phyloP scores from a whole-genome alignment of 1,140 invertebrate species.

The Zeugodacus cucurbitae region DNA sequence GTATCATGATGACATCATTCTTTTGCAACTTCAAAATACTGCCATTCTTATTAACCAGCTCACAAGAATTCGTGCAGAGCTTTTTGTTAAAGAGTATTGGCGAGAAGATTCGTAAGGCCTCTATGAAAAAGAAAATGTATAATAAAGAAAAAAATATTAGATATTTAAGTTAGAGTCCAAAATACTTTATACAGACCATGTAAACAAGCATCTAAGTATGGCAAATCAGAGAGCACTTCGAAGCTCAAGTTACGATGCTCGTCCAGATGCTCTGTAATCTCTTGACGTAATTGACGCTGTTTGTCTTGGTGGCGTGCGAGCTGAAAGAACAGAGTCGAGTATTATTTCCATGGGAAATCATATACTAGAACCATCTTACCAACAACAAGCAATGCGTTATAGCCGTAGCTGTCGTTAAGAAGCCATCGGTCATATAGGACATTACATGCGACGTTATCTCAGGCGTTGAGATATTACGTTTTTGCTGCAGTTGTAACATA shows the following conservation, averaged over 20 bases:
- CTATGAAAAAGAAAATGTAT: constrained; percentile 42
- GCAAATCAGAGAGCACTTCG: constrained; percentile 52
- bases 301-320: constrained; percentile 47
- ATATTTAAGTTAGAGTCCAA: neutral
- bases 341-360: too few relatives aligned
- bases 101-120: constrained; percentile 52
- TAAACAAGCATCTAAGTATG: constrained; percentile 58
- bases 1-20: constrained; percentile 69
- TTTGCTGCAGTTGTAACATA: constrained; percentile 60
- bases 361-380: constrained; percentile 16
- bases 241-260: constrained; percentile 47
- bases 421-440: constrained; percentile 60
- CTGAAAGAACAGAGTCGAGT: neutral
- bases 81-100: constrained; percentile 45
- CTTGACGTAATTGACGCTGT: constrained; percentile 52
- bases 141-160: neutral
- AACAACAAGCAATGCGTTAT: constrained; percentile 50
- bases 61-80: constrained; percentile 53
- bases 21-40: constrained; percentile 55
- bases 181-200: constrained; percentile 48
- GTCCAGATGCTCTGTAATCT: constrained; percentile 58
- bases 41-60: constrained; percentile 54
- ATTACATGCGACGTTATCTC: constrained; percentile 50
- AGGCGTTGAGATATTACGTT: constrained; percentile 47
- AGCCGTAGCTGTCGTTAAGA: constrained; percentile 57